A percentile compares a stretch with the other conserved stretches of the same genome.
phyloP scores from a whole-genome alignment of 2,888 invertebrate genomes.

The Keiferia lycopersicella region DNA sequence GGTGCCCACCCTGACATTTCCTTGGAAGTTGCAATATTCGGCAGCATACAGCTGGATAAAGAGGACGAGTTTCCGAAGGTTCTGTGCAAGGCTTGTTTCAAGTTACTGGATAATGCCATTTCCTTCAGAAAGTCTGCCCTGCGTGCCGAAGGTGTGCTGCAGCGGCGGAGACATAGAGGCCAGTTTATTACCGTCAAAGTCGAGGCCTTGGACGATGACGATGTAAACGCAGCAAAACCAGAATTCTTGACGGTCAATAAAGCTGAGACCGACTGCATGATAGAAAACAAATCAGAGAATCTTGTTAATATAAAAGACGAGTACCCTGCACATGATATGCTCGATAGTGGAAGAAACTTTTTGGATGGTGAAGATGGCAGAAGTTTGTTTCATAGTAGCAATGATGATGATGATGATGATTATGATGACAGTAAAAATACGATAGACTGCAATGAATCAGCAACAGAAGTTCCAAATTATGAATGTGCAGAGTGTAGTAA shows the following conservation, averaged over 20 bases:
- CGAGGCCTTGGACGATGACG: background rate
- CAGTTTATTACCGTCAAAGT: slow-evolving; percentile 1
- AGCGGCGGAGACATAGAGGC: slow-evolving; percentile 10
- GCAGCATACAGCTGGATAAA: slow-evolving; percentile 7
- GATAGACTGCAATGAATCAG: background rate
- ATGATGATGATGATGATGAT: background rate
- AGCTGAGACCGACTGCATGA: background rate
- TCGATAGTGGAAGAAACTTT: background rate
- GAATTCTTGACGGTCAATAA: background rate
- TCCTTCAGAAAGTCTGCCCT: slow-evolving; percentile 13
- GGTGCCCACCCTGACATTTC: slow-evolving; percentile 8
- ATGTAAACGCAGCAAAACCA: background rate
- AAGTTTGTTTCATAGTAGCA: too few relatives aligned
- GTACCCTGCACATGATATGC: background rate
- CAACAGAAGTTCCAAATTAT: background rate
- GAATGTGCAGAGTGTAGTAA: background rate
- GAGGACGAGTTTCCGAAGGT: slow-evolving; percentile 14
- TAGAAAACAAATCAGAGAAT: slow-evolving; percentile 2
- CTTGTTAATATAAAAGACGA: slow-evolving; percentile 3
- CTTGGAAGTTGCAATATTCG: slow-evolving; percentile 12
- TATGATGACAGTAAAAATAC: background rate
- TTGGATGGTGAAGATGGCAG: background rate
- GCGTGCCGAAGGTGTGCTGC: background rate
- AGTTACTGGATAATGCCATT: slow-evolving; percentile 9
- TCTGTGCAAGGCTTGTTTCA: slow-evolving; percentile 9